Conservation (phyloP, 2,113 vertebrate species). For the Perca fluviatilis region DNA sequence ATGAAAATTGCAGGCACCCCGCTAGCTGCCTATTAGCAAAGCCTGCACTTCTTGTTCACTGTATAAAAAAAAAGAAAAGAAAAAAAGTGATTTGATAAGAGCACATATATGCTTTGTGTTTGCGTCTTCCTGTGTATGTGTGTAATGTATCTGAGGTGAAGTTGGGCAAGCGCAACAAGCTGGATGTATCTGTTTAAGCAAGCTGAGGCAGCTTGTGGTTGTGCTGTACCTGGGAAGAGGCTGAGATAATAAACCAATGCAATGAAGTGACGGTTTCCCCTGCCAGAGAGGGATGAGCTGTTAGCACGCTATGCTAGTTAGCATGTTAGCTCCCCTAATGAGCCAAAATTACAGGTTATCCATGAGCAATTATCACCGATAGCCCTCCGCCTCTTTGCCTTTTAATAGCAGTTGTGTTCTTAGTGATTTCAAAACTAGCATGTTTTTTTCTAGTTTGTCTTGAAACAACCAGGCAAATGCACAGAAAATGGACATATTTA, state of each 20-base stretch:
- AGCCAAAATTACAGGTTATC: slow-evolving; percentile 35
- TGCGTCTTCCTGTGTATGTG: slow-evolving; percentile 25
- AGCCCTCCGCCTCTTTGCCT: not conserved
- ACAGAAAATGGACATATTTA: not conserved
- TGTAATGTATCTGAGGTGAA: slow-evolving; percentile 43
- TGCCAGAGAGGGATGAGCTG: slow-evolving; percentile 21
- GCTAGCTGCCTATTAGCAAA: slow-evolving; percentile 1
- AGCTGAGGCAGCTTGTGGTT: slow-evolving; percentile 57
- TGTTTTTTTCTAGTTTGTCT: not conserved
- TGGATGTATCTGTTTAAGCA: slow-evolving; percentile 57
- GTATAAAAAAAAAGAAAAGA: slow-evolving; percentile 6
- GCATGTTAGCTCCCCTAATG: slow-evolving; percentile 33
- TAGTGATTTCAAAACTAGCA: not conserved
- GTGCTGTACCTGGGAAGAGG: slow-evolving; percentile 35
- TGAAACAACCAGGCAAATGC: not conserved
- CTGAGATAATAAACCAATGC: slow-evolving; percentile 48
- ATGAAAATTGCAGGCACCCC: slow-evolving; percentile 22
- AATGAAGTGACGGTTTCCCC: slow-evolving; percentile 29
- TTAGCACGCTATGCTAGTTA: slow-evolving; percentile 44
- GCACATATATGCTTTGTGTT: slow-evolving; percentile 39
- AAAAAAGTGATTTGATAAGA: slow-evolving; percentile 1
- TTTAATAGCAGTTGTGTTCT: slow-evolving; percentile 2
- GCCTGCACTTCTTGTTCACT: not conserved
- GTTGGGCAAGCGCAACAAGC: slow-evolving; percentile 44
- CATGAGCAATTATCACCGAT: not conserved